phyloP scores from a whole-genome alignment of 2,797 vertebrate genomes.

The Coregonus sp. region DNA sequence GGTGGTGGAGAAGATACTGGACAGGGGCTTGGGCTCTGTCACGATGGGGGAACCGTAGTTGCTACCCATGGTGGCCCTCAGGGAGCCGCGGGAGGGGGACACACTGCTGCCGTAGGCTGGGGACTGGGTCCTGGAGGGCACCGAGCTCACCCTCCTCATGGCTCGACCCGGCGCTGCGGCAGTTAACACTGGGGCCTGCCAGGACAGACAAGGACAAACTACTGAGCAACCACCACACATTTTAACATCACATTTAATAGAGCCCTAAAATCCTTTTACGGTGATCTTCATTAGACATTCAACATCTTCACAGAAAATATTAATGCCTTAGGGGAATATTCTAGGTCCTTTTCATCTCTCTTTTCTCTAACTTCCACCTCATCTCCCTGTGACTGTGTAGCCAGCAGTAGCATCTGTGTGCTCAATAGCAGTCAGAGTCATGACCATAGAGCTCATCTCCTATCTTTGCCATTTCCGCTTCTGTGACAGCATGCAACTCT shows the following conservation, averaged over 20 bases:
- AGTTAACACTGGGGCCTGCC: constrained; percentile 74
- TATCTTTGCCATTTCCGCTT: neutral
- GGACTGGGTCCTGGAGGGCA: constrained; percentile 92
- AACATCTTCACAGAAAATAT: neutral
- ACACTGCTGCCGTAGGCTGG: constrained; percentile 86
- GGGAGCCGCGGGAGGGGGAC: constrained; percentile 88
- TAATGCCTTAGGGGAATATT: neutral
- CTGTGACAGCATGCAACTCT: neutral
- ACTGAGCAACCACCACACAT: neutral
- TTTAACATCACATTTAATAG: neutral
- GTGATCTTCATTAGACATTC: no score
- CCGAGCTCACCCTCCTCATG: constrained; percentile 92
- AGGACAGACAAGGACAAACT: neutral
- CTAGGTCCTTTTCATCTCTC: no score
- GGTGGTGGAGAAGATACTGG: constrained; percentile 84
- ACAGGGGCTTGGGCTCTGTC: constrained; percentile 82
- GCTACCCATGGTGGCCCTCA: constrained; percentile 84
- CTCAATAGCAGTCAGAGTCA: neutral
- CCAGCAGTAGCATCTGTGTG: neutral
- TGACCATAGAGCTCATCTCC: neutral
- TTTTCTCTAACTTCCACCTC: neutral
- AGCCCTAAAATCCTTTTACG: no score
- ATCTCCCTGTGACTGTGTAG: neutral
- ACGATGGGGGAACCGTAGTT: constrained; percentile 86
- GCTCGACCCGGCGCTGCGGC: constrained; percentile 75